Evolutionary conservation across 2,797 vertebrate genomes (phyloP), one percentile per base, ranked within the genome.

Genomic region (Pyrrhura leucotis): DNA sequence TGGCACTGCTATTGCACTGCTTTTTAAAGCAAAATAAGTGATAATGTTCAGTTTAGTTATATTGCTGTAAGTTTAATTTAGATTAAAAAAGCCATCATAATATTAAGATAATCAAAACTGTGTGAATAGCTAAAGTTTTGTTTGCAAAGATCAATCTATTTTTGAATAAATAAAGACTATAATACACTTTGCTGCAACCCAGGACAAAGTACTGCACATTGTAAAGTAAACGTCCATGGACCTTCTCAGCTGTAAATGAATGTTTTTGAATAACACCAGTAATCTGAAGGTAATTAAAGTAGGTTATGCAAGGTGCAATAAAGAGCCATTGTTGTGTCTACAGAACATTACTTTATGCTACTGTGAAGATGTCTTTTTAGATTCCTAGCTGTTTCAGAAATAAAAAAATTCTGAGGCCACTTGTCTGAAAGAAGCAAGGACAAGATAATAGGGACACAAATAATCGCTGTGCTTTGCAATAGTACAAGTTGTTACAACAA

Each of bases 261-360:
- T 95, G 84, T 78, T 95, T 97, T 95, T 97, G 92, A 98, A 96
- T 96, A 97, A 94, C 96, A 94, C 81, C 93, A 62, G 94, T 85
- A 96, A 98, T 98, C 96, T 94, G 96, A 97, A 97, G 82, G 96
- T 96, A 97, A 98, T 98, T 98, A 96, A 97, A 97, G 93, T 85
- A 90, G 95, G 95, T 97, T 96, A 80, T 96, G 95, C 84, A 94
- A 96, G 96, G 85, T 86, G 95, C 93, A 97, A 94, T 97, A 97
- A 97, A 96, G 94, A 97, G 80, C 74, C 14, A 85, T 97, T 97
- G 97, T 98, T 97, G 94, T 94, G 97, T 96, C 97, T 97, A 82
- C 95, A 66, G 95, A 95, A 96, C 80, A 88, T 95, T 94, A 79
- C 95, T 97, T 96, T 94, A 83, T 86, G 96, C 94, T 97, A 73